These are phyloP conservation scores for Macrosiphum euphorbiae DNA, from an alignment of 2,888 invertebrate genomes.

Conservation along the genomic window DNA sequence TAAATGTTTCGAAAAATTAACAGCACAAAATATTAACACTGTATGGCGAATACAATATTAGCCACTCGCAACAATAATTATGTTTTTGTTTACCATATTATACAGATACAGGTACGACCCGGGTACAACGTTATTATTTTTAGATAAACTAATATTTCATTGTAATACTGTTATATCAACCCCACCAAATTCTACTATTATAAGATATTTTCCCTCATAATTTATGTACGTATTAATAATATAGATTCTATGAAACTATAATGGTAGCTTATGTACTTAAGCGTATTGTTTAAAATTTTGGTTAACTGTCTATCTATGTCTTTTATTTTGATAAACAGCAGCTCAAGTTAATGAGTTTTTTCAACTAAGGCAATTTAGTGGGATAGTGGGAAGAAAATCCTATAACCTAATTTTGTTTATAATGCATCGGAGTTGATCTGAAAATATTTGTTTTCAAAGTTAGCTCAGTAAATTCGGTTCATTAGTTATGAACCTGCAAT, in stretches of 20 bases:
- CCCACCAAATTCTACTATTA: neutral
- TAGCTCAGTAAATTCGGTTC: neutral
- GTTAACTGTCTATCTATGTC: neutral
- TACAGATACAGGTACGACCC: neutral
- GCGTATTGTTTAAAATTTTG: neutral
- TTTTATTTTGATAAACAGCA: constrained; percentile 18
- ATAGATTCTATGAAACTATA: constrained; percentile 15
- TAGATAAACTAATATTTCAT: neutral
- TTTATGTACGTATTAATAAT: neutral
- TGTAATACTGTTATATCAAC: neutral
- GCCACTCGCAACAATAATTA: neutral
- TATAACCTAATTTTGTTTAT: constrained; percentile 7
- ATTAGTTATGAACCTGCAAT: neutral
- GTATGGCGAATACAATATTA: neutral
- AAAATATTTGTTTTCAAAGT: constrained; percentile 9
- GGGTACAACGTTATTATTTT: neutral
- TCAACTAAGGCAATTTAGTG: constrained; percentile 1
- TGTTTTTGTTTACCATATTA: neutral
- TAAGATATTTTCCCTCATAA: neutral
- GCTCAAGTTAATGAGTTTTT: constrained; percentile 40
- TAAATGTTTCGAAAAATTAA: neutral
- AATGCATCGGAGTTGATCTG: neutral
- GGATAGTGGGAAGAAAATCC: neutral
- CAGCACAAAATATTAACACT: neutral
- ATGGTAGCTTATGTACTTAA: neutral